Conservation (phyloP, 1,140 invertebrate genomes). For the Brachionus asplanchnoidis region DNA sequence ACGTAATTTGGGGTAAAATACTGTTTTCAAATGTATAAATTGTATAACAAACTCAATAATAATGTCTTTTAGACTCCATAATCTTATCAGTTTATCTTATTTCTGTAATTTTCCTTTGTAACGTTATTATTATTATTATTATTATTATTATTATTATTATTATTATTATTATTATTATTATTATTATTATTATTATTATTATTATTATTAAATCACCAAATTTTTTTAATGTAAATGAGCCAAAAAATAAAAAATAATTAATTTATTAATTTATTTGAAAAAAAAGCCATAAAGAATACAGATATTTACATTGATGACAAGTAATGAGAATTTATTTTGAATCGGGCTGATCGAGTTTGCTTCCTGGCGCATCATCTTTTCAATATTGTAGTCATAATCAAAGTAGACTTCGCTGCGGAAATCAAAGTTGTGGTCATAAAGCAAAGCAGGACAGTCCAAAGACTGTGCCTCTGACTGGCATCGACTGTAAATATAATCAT, state of each 20-base stretch:
- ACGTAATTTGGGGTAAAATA: too few relatives aligned
- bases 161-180: too few relatives aligned
- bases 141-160: too few relatives aligned
- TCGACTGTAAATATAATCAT: neutral
- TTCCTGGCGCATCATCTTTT: neutral
- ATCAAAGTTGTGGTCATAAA: neutral
- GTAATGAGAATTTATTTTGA: neutral
- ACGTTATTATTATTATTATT: too few relatives aligned
- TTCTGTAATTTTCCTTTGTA: too few relatives aligned
- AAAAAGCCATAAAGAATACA: neutral
- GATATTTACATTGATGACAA: neutral
- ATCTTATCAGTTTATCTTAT: too few relatives aligned
- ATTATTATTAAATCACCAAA: too few relatives aligned
- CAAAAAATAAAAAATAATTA: neutral
- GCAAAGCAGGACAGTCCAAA: neutral
- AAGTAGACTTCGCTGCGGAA: neutral
- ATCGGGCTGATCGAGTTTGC: neutral
- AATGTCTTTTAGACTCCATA: too few relatives aligned
- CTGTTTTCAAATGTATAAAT: too few relatives aligned
- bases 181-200: too few relatives aligned
- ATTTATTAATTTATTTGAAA: neutral
- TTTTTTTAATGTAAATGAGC: too few relatives aligned
- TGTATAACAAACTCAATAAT: too few relatives aligned
- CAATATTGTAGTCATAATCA: constrained; percentile 1
- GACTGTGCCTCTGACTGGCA: neutral